Percentiles rank a stretch among this genome's conserved stretches.
Evolutionary conservation across 2,888 invertebrate species (phyloP).

Genomic region (Andricus quercusramuli): DNA sequence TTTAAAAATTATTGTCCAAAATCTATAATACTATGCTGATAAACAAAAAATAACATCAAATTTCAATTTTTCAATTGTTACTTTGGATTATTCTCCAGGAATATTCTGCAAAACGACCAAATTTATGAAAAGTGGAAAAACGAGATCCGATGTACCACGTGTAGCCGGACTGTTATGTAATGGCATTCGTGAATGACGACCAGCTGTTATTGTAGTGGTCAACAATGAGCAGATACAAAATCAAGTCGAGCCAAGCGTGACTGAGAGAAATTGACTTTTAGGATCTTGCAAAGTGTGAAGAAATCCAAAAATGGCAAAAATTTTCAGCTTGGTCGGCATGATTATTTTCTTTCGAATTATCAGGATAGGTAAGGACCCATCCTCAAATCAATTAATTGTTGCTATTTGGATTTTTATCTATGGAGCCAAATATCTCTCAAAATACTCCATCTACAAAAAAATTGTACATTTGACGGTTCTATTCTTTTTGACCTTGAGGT

Average conservation of each 20-base stretch:
- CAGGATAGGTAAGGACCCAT: slow-evolving; percentile 36
- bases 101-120: slow-evolving; percentile 9
- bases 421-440: too few species aligned
- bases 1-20: too few species aligned
- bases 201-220: slow-evolving; percentile 19
- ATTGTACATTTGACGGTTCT: too few species aligned
- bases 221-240: slow-evolving; percentile 15
- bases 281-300: not conserved
- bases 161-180: slow-evolving; percentile 37
- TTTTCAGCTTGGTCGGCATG: slow-evolving; percentile 29
- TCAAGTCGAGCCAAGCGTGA: slow-evolving; percentile 21
- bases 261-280: slow-evolving; percentile 17
- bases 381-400: not conserved
- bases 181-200: slow-evolving; percentile 20
- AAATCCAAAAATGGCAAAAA: slow-evolving; percentile 23
- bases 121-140: slow-evolving; percentile 20
- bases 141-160: slow-evolving; percentile 30
- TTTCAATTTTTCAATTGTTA: not conserved
- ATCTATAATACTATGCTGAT: too few species aligned
- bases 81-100: not conserved
- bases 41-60: too few species aligned
- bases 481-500: too few species aligned
- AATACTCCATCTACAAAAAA: too few species aligned
- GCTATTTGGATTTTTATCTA: too few species aligned
- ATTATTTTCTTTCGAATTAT: slow-evolving; percentile 6